phyloP scores from a whole-genome alignment of 2,113 vertebrate species.

The Epinephelus cyanopodus region DNA sequence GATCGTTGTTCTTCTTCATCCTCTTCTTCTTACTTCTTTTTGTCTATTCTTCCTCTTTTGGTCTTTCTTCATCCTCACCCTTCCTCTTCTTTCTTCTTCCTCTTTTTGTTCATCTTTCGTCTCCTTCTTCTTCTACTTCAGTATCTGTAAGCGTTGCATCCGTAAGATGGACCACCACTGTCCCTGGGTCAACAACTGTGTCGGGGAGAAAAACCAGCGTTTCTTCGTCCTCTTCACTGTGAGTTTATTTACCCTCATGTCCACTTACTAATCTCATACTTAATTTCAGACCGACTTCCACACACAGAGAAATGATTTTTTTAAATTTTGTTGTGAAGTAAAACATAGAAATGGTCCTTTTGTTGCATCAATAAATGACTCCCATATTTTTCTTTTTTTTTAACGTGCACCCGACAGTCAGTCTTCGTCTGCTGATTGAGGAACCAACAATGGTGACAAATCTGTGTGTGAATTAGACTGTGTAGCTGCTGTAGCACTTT shows the following conservation, averaged over 20 bases:
- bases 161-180: conserved; percentile 58
- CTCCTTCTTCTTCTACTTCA: not conserved
- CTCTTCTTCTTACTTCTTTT: too few species aligned
- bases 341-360: not conserved
- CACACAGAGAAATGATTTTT: not conserved
- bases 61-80: too few species aligned
- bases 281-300: not conserved
- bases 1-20: too few species aligned
- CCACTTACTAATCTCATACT: not conserved
- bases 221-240: conserved; percentile 60
- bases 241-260: not conserved
- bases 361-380: not conserved
- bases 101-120: not conserved
- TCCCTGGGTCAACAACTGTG: conserved; percentile 60
- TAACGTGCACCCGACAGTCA: not conserved
- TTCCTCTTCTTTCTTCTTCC: not conserved
- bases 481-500: not conserved
- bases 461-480: conserved; percentile 21
- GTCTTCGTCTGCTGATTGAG: not conserved
- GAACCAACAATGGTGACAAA: conserved; percentile 1
- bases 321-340: not conserved
- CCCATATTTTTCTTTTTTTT: not conserved
- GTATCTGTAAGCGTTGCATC: conserved; percentile 56
- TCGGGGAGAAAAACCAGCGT: conserved; percentile 55
- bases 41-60: too few species aligned